Evolutionary conservation across 2,888 invertebrate species (phyloP).

Genomic region (Argyresthia albistria): DNA sequence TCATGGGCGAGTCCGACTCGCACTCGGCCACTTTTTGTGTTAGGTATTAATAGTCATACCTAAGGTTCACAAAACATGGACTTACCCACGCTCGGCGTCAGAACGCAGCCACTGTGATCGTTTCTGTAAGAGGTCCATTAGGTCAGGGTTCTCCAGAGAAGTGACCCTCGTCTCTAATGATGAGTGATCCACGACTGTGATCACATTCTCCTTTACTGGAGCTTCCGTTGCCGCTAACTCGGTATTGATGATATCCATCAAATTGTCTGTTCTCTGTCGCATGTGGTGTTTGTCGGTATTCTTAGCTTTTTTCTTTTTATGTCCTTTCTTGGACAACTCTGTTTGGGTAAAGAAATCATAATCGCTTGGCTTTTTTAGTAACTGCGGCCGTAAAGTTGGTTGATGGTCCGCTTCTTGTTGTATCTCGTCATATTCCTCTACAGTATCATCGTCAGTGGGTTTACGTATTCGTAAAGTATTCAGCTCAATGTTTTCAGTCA

Average conservation of each 20-base stretch:
- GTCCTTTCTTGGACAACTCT: slow-evolving; percentile 20
- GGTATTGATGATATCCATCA: slow-evolving; percentile 45
- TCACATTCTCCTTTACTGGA: slow-evolving; percentile 33
- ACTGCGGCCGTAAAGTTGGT: slow-evolving; percentile 18
- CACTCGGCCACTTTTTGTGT: no score
- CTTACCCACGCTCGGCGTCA: slow-evolving; percentile 41
- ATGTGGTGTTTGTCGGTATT: slow-evolving; percentile 18
- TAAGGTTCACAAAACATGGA: no score
- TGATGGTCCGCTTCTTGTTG: slow-evolving; percentile 23
- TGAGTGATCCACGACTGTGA: slow-evolving; percentile 22
- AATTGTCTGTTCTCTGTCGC: slow-evolving; percentile 12
- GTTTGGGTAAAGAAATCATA: slow-evolving; percentile 45
- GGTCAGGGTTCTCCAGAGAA: slow-evolving; percentile 21
- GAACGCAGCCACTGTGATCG: slow-evolving; percentile 11
- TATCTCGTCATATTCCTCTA: slow-evolving; percentile 55
- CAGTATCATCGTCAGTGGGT: slow-evolving; percentile 25
- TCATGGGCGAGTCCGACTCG: no score
- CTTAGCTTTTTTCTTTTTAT: slow-evolving; percentile 34
- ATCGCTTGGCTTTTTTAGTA: slow-evolving; percentile 24
- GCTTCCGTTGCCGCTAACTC: slow-evolving; percentile 31
- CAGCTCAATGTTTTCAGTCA: slow-evolving; percentile 44
- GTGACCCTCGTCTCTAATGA: slow-evolving; percentile 18
- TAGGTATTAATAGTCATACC: no score
- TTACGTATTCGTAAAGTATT: slow-evolving; percentile 22
- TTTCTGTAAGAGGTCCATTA: slow-evolving; percentile 18